Evolutionary conservation across 2,797 vertebrate species (phyloP).

Genomic region (Anguilla anguilla): DNA sequence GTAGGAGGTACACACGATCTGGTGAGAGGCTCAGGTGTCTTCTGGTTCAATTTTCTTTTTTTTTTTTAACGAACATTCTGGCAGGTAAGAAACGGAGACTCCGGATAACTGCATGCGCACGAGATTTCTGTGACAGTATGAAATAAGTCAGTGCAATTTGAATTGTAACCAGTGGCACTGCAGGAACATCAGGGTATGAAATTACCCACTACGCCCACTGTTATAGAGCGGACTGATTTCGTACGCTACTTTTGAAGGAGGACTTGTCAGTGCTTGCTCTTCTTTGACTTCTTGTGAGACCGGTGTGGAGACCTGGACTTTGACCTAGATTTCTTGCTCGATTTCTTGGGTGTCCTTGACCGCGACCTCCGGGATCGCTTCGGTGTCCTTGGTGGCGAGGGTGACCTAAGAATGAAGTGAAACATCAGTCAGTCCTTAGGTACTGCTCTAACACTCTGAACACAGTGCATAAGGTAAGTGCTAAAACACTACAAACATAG

Average conservation of each 20-base stretch:
- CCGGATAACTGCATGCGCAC: background rate
- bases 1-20: slow-evolving; percentile 75
- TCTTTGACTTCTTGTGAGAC: slow-evolving; percentile 99
- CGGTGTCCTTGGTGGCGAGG: slow-evolving; percentile 91
- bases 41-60: background rate
- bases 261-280: slow-evolving; percentile 96
- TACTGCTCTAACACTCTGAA: background rate
- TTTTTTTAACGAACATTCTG: slow-evolving; percentile 54
- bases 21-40: slow-evolving; percentile 29
- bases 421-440: background rate
- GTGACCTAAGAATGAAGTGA: slow-evolving; percentile 76
- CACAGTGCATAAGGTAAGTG: background rate
- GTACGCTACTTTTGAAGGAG: background rate
- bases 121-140: background rate
- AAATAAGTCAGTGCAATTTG: background rate
- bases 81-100: slow-evolving; percentile 74
- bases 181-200: background rate
- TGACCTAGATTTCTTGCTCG: slow-evolving; percentile 95
- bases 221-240: background rate
- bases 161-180: background rate
- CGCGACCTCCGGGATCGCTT: slow-evolving; percentile 92
- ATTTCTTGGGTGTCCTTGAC: slow-evolving; percentile 93
- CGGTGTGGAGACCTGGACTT: slow-evolving; percentile 96
- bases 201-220: background rate
- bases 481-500: background rate